A percentile compares a stretch with the other conserved stretches of the same genome.
Conservation (phyloP, 1,140 invertebrate genomes). For the Nymphalis io region DNA sequence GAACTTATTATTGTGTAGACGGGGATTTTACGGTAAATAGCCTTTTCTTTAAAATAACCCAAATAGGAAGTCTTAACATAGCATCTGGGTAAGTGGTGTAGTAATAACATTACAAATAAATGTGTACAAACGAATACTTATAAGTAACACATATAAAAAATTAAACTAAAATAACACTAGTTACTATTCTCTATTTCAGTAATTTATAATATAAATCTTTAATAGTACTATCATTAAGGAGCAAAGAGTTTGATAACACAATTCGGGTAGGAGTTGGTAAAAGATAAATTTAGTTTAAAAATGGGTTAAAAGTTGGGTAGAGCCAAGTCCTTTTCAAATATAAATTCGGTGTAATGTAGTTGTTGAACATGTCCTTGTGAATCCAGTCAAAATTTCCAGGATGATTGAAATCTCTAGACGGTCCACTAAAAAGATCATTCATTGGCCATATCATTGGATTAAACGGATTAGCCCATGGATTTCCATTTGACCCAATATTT, state of each 20-base stretch:
- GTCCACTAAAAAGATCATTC: slow-evolving; percentile 28
- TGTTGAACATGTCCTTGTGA: slow-evolving; percentile 31
- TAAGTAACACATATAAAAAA: too few species aligned
- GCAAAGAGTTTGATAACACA: background rate
- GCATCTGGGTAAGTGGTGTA: too few species aligned
- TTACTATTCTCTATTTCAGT: too few species aligned
- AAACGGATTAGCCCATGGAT: slow-evolving; percentile 11
- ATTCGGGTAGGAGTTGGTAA: background rate
- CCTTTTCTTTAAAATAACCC: too few species aligned
- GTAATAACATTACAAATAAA: too few species aligned
- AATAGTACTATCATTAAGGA: too few species aligned
- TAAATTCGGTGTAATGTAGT: slow-evolving; percentile 17
- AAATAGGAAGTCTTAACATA: too few species aligned
- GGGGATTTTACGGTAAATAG: too few species aligned
- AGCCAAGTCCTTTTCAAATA: slow-evolving; percentile 33
- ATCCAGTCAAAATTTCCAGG: slow-evolving; percentile 14
- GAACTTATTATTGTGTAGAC: too few species aligned
- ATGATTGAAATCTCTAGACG: background rate
- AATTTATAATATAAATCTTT: too few species aligned
- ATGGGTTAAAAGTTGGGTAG: slow-evolving; percentile 50
- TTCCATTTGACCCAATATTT: slow-evolving; percentile 5
- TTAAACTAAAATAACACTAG: too few species aligned
- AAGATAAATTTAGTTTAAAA: slow-evolving; percentile 25
- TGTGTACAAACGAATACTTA: too few species aligned
- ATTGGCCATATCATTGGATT: slow-evolving; percentile 28